phyloP scores from a whole-genome alignment of 2,797 vertebrate genomes.

The Sebastes dallii region DNA sequence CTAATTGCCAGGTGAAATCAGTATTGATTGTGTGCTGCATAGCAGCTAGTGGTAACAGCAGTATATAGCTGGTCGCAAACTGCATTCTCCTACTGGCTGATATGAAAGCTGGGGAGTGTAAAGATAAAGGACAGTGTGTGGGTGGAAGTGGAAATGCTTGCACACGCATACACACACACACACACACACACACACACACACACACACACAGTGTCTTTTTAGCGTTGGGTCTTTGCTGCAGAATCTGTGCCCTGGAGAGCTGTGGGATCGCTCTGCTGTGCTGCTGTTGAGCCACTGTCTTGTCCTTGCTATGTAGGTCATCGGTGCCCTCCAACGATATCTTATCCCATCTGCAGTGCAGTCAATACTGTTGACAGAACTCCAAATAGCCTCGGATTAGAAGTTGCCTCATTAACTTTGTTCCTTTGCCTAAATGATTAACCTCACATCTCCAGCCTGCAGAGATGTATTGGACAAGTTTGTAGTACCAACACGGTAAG shows the following conservation, averaged over 20 bases:
- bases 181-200: neutral
- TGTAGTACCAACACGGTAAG: neutral
- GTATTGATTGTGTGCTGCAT: conserved; percentile 78
- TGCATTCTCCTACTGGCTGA: conserved; percentile 67
- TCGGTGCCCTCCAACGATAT: conserved; percentile 72
- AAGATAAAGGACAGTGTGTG: conserved; percentile 64
- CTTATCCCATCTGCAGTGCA: conserved; percentile 73
- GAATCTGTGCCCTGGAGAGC: conserved; percentile 70
- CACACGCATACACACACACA: neutral
- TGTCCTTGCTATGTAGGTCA: conserved; percentile 81
- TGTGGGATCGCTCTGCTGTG: conserved; percentile 61
- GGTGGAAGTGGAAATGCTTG: conserved; percentile 40
- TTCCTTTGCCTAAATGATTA: conserved; percentile 74
- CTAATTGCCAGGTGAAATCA: conserved; percentile 81
- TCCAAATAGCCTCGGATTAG: conserved; percentile 71
- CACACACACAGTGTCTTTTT: conserved; percentile 18
- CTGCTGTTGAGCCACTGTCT: conserved; percentile 68
- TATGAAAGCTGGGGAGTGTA: conserved; percentile 54
- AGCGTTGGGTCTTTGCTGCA: conserved; percentile 49
- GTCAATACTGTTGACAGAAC: conserved; percentile 79
- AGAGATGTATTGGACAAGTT: conserved; percentile 37
- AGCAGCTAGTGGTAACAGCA: conserved; percentile 68
- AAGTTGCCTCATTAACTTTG: conserved; percentile 78
- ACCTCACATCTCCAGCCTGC: conserved; percentile 44
- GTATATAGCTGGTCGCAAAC: conserved; percentile 67